phyloP scores from a whole-genome alignment of 2,797 vertebrate genomes.

The Aplochiton taeniatus region DNA sequence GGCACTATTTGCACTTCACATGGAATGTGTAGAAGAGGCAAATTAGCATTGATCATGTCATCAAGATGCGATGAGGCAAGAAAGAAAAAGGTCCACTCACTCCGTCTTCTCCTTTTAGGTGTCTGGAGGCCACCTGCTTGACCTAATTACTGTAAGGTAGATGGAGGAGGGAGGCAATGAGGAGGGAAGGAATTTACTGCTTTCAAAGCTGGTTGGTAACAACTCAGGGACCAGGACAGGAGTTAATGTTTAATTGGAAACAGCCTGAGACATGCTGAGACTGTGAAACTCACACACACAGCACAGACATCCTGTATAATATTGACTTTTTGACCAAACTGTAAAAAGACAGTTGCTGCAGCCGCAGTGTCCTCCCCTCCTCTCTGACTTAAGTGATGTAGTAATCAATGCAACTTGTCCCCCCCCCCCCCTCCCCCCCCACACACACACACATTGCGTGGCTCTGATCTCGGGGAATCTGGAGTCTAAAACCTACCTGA shows the following conservation, averaged over 20 bases:
- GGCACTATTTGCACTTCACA: too few relatives aligned
- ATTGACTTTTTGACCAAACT: conserved; percentile 33
- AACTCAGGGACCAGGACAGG: conserved; percentile 31
- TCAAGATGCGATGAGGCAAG: conserved; percentile 64
- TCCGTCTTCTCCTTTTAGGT: conserved; percentile 1
- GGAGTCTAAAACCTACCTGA: neutral
- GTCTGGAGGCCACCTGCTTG: conserved; percentile 2
- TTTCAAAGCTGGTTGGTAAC: conserved; percentile 49
- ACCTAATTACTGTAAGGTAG: conserved; percentile 27
- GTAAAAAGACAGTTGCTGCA: neutral
- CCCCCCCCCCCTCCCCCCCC: too few relatives aligned
- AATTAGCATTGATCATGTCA: conserved; percentile 35
- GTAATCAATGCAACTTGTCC: conserved; percentile 20
- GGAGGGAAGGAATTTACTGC: conserved; percentile 50
- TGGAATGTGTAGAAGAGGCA: conserved; percentile 61
- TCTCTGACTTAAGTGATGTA: neutral
- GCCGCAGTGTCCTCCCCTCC: neutral
- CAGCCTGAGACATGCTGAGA: conserved; percentile 23
- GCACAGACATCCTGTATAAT: conserved; percentile 31
- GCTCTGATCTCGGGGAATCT: neutral
- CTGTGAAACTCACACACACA: conserved; percentile 16
- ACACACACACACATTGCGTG: conserved; percentile 22
- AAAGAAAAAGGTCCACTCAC: conserved; percentile 39
- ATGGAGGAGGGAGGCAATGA: neutral
- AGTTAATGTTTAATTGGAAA: conserved; percentile 68